Evolutionary conservation across 1,140 invertebrate species (phyloP).

Genomic region (Cotesia glomerata): DNA sequence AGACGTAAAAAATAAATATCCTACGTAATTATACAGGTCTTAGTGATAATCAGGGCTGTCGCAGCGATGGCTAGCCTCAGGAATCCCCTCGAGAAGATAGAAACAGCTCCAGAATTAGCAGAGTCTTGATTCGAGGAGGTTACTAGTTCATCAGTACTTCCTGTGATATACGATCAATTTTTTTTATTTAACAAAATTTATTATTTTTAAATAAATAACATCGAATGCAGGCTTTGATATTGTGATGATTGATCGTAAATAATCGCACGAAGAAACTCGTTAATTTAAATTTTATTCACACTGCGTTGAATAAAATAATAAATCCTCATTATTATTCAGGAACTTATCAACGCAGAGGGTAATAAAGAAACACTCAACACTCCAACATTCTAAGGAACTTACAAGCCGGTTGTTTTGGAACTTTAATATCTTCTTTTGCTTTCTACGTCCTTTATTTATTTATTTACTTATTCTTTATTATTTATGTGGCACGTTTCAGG

Average conservation of each 20-base stretch:
- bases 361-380: not conserved
- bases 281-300: not conserved
- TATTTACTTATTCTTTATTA: conserved; percentile 19
- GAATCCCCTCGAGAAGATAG: conserved; percentile 3
- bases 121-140: conserved; percentile 50
- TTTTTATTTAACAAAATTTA: not conserved
- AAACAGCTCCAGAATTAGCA: conserved; percentile 32
- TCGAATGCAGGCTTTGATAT: not conserved
- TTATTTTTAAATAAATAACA: not conserved
- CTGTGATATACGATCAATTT: conserved; percentile 41
- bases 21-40: conserved; percentile 45
- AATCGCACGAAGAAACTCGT: conserved; percentile 41
- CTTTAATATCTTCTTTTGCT: conserved; percentile 35
- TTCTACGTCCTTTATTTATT: conserved; percentile 17
- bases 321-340: not conserved
- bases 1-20: not conserved
- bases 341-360: not conserved
- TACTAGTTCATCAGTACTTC: conserved; percentile 53
- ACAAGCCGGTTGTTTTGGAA: conserved; percentile 40
- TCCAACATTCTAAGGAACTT: conserved; percentile 1
- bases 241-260: conserved; percentile 19
- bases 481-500: conserved; percentile 14
- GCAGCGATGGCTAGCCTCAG: conserved; percentile 42
- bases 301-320: not conserved
- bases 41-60: conserved; percentile 35